Base-by-base conservation (phyloP, 2,888 invertebrate species). In the Catonia carolina region DNA sequence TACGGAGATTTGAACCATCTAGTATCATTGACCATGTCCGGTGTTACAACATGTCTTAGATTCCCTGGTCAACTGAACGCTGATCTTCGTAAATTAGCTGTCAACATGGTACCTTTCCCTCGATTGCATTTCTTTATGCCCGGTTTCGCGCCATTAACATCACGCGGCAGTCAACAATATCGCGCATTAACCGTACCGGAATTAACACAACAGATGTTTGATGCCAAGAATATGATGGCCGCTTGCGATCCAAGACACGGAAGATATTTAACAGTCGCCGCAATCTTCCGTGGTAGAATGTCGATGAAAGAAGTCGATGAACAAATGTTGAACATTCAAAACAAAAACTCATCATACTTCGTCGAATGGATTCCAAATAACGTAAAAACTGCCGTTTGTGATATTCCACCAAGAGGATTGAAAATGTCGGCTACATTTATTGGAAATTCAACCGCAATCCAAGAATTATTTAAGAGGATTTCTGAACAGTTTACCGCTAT, bases 301-400 rank as follows among this genome's bases (percentile, higher is more conserved):
- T 92, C 92, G 64, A 93, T 93, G 91, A 94, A 94, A 74, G 92
- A 93, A 71, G 89, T 90, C 15, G 79, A 91, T 73, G 89, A 90
- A 72, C 90, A 89, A 76, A 95, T 96, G 94, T 80, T 95, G 65
- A 93, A 92, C 75, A 90, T 96, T 68, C 94, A 95, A 73, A 93
- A 91, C 77, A 95, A 95, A 77, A 95, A 95, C 79, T 67, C 67
- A 15, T 66, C 80, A 5, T 82, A 81, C 73, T 85, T 85, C 70
- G 85, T 87, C 49, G 86, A 86, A 71, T 86, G 92, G 91, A 91
- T 92, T 67, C 91, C 91, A 1, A 89, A 90, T 67, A 89, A 89
- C 70, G 86, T 88, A 35, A 89, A 88, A 75, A 85, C 84, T 0
- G 87, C 87, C 53, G 85, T 86, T 59, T 88, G 87, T 70, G 88